Percentiles rank a stretch among this genome's conserved stretches.
phyloP scores from a whole-genome alignment of 2,113 vertebrate species.

The Myotis brandtii region DNA sequence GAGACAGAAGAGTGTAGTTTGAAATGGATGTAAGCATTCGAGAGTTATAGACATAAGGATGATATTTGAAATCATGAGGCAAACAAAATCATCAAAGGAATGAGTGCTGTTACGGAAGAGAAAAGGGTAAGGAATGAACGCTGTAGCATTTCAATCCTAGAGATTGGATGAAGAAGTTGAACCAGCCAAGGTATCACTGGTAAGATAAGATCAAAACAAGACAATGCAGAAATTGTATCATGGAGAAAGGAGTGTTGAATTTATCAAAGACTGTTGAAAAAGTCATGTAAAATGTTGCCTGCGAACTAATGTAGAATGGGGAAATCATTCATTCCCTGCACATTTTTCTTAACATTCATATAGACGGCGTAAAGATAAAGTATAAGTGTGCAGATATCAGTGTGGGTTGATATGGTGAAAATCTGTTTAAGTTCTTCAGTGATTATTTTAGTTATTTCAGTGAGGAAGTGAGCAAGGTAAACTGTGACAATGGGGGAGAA shows the following conservation, averaged over 20 bases:
- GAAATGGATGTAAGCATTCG: not conserved
- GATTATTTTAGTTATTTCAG: not conserved
- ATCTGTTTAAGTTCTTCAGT: not conserved
- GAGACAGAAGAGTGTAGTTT: not conserved
- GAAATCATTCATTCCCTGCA: not conserved
- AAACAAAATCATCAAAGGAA: not conserved
- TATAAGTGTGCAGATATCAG: not conserved
- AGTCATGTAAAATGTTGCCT: not conserved
- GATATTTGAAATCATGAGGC: slow-evolving; percentile 3
- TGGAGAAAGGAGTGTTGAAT: not conserved
- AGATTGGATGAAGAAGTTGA: not conserved
- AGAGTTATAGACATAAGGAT: not conserved
- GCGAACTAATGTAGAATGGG: not conserved
- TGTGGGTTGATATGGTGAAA: not conserved
- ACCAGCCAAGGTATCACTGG: not conserved
- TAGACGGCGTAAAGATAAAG: not conserved
- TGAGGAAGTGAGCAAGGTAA: not conserved
- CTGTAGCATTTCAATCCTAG: not conserved
- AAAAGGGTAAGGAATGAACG: not conserved
- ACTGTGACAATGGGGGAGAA: not conserved
- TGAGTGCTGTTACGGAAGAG: not conserved
- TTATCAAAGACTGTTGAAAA: not conserved
- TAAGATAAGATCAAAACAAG: slow-evolving; percentile 2
- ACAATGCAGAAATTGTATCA: not conserved
- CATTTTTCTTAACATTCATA: not conserved